Evolutionary conservation across 2,888 invertebrate species (phyloP), one percentile per base, ranked within the genome.

Genomic region (Eupithecia pulchellata): DNA sequence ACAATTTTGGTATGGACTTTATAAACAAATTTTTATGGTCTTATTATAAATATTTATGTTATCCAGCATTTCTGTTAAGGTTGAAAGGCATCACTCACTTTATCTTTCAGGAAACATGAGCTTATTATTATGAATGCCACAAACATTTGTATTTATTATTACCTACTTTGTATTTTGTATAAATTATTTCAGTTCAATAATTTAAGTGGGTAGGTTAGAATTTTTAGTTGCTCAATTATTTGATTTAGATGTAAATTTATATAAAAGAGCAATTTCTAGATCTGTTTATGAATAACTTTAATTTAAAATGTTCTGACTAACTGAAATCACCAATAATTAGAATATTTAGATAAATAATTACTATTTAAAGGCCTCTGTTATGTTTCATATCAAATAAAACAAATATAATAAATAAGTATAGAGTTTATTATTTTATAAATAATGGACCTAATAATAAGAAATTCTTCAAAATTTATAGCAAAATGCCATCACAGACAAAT

Each of bases 401-500:
- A 25, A 57, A 61, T 61, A 25, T 13, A 34, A 14, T 17, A 67
- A 57, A 62, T 68, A 67, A 57, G 57, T 68, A 61, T 27, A 39
- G 52, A n/a, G 42, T 68, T 30, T 68, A 64, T 65, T 69, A 32
- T 61, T 61, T 61, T 42, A 20, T 20, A 9, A 47, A 61, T 61
- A 17, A 61, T 20, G 20, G 11, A 60, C 58, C 30, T 58, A 30
- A 58, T 32, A 30, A 13, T 13, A 30, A n/a, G n/a, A n/a, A 58
- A 32, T 30, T 29, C 20, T 6, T 57, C 29, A 29, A 58, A 58
- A n/a, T 58, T n/a, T 13, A 58, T 58, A 58, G 58, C 4, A 34
- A 34, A 27, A 65, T 27, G 25, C 71, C 67, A 71, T 71, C 71
- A 71, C 71, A 71, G 64, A 68, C 55, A 64, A 36, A 67, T 71